Percentiles rank a stretch among this genome's conserved stretches.
Evolutionary conservation across 1,140 invertebrate species (phyloP).

Genomic region (Campoletis sonorensis): DNA sequence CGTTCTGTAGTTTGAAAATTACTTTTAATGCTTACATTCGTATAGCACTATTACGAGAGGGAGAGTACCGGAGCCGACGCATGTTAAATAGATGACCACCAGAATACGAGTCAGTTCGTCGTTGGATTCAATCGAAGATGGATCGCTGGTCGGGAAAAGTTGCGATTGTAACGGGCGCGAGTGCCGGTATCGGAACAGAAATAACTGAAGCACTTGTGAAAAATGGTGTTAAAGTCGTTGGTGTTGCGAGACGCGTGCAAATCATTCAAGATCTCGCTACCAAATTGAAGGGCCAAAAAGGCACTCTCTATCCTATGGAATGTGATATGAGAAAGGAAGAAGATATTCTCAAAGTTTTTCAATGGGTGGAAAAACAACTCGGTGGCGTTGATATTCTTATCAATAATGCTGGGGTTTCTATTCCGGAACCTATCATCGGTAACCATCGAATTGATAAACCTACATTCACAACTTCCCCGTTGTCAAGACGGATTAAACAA

Average conservation of each 20-base stretch:
- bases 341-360: conserved; percentile 82
- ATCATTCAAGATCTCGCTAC: conserved; percentile 75
- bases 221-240: conserved; percentile 82
- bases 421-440: conserved; percentile 65
- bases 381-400: conserved; percentile 84
- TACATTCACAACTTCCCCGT: too few species aligned
- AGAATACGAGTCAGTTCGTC: too few species aligned
- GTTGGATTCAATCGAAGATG: conserved; percentile 72
- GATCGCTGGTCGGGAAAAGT: conserved; percentile 82
- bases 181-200: conserved; percentile 82
- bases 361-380: conserved; percentile 79
- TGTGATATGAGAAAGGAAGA: conserved; percentile 83
- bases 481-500: too few species aligned
- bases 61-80: too few species aligned
- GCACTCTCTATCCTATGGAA: conserved; percentile 74
- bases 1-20: too few species aligned
- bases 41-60: too few species aligned
- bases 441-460: conserved; percentile 28
- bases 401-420: conserved; percentile 84
- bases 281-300: conserved; percentile 59
- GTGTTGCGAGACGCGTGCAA: conserved; percentile 81
- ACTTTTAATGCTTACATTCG: too few species aligned
- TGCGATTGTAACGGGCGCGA: conserved; percentile 86
- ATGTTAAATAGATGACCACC: too few species aligned
- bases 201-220: conserved; percentile 77